These are phyloP conservation scores for Lordiphosa stackelbergi DNA, from an alignment of 1,140 invertebrate genomes.

Conservation along the genomic window DNA sequence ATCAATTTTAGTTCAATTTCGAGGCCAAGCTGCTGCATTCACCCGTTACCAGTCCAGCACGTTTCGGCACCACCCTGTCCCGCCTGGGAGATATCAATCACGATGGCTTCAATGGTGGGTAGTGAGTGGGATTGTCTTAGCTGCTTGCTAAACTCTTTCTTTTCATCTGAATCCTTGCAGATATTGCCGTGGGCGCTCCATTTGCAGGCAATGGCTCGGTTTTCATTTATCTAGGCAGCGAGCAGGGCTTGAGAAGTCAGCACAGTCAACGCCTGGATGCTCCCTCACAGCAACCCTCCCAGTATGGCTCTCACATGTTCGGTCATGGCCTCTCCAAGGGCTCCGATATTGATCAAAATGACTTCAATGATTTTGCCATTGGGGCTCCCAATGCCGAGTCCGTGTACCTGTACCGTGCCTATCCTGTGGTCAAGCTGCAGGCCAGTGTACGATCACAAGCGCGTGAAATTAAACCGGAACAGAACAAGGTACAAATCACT, in stretches of 20 bases:
- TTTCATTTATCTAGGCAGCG: conserved; percentile 82
- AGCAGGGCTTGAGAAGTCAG: conserved; percentile 78
- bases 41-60: conserved; percentile 60
- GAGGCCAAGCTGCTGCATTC: conserved; percentile 57
- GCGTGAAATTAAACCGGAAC: conserved; percentile 78
- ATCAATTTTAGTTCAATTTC: conserved; percentile 63
- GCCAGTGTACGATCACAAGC: conserved; percentile 77
- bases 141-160: neutral
- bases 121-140: neutral
- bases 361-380: conserved; percentile 82
- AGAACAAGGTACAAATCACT: conserved; percentile 77
- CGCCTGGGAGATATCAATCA: conserved; percentile 83
- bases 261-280: conserved; percentile 78
- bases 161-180: conserved; percentile 79
- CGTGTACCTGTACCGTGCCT: conserved; percentile 79
- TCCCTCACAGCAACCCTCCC: conserved; percentile 44
- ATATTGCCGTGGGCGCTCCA: conserved; percentile 84
- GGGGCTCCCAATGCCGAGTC: conserved; percentile 81
- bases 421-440: conserved; percentile 79
- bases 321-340: conserved; percentile 83
- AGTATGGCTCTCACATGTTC: conserved; percentile 69
- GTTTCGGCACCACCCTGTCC: conserved; percentile 81
- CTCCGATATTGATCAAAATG: conserved; percentile 82
- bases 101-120: conserved; percentile 81
- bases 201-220: conserved; percentile 82